These are phyloP conservation scores for Heterodera filipjevi DNA, from an alignment of 2,888 invertebrate species.

Conservation along the genomic window DNA sequence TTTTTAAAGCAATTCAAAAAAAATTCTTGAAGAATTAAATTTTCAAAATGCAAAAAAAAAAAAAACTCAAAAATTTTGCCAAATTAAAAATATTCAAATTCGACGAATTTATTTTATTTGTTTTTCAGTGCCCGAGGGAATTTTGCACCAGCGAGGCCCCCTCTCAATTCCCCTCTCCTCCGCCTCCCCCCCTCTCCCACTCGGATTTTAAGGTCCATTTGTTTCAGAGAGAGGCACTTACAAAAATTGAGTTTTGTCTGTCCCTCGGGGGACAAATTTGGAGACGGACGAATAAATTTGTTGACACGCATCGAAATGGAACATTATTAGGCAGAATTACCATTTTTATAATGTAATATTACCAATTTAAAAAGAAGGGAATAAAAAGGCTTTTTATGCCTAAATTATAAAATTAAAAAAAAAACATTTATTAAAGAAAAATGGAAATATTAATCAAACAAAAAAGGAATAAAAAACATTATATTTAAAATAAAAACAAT, in stretches of 20 bases:
- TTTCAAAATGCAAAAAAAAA: background rate
- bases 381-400: background rate
- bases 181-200: background rate
- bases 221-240: slow-evolving; percentile 8
- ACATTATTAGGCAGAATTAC: background rate
- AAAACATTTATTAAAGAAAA: too few species aligned
- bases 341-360: background rate
- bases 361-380: background rate
- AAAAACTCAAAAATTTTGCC: background rate
- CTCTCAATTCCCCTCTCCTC: too few species aligned
- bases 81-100: background rate
- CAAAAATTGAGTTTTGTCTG: slow-evolving; percentile 17
- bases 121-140: slow-evolving; percentile 1
- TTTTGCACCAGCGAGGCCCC: background rate
- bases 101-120: background rate
- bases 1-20: background rate
- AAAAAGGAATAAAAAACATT: too few species aligned
- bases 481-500: too few species aligned
- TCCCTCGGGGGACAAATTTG: slow-evolving; percentile 4
- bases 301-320: background rate
- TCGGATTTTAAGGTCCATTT: slow-evolving; percentile 16
- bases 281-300: background rate
- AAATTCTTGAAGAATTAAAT: background rate
- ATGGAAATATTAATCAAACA: too few species aligned
- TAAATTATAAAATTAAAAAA: too few species aligned